Base-by-base conservation (phyloP, 2,113 vertebrate genomes). In the Actinemys pallida region DNA sequence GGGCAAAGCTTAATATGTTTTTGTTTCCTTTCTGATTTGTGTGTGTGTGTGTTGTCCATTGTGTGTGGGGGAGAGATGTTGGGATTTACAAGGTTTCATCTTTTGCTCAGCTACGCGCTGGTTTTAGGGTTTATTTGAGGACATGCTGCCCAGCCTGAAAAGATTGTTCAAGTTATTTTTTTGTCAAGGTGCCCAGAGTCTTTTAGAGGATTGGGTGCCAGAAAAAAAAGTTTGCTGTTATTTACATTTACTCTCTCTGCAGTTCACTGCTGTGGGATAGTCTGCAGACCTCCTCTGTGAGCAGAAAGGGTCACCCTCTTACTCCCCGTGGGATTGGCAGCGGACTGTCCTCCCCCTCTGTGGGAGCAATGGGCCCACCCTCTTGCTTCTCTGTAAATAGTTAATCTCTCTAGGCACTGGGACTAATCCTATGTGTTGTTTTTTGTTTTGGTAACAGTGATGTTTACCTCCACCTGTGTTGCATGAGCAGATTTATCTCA, bases 81-180 rank as follows among this genome's bases (percentile, higher is more conserved):
- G 92, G 90, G 53, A 91, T 81, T 86, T 76, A 50, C 45, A 50
- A 47, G 90, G 10, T 93, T 95, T 96, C 90, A 78, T 94, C 87
- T 94, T 92, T 96, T 93, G 76, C 47, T 50, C 88, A 92, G 88
- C n/a, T 81, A 69, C 89, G 50, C 16, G 59, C 54, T 90, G 88
- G 45, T 39, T 90, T 96, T 25, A 94, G 94, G 90, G 92, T 97
- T 96, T 92, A 94, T 78, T 92, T 94, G 87, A 96, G 93, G 95
- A 94, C 89, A 89, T 1, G 2, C 24, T 95, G 92, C 89, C 81
- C 78, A 86, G 29, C 81, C 88, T 86, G 45, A 90, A 95, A 94
- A 95, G 75, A 93, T 45, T 93, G 52, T 90, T 93, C 56, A 42
- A 92, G n/a, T 80, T 89, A 90, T 90, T 83, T 83, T 84, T 42